Conservation (phyloP, 2,888 invertebrate species). For the Brachylomia viminalis region DNA sequence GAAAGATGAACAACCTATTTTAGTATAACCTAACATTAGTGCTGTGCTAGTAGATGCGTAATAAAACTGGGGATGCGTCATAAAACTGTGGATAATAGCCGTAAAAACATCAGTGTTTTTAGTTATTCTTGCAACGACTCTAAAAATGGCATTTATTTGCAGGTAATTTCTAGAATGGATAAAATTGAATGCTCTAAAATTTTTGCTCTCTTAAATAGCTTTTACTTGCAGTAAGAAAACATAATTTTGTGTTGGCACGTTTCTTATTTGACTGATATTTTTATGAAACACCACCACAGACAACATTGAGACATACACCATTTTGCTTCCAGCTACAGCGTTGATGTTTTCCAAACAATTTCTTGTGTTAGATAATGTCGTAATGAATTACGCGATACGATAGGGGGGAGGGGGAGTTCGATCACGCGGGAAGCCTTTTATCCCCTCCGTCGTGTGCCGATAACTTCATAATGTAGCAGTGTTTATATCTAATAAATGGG, state of each 20-base stretch:
- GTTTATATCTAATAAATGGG: constrained; percentile 61
- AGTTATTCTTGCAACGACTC: not conserved
- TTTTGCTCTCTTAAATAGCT: no score
- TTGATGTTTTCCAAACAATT: constrained; percentile 77
- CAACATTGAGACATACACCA: constrained; percentile 23
- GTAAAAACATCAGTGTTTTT: not conserved
- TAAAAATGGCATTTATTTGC: not conserved
- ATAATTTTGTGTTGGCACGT: not conserved
- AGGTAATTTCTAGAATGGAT: no score
- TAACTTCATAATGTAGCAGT: constrained; percentile 62
- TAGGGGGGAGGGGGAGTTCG: constrained; percentile 61
- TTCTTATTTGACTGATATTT: not conserved
- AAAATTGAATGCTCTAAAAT: no score
- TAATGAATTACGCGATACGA: constrained; percentile 77
- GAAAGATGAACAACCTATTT: not conserved
- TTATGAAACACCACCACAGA: not conserved
- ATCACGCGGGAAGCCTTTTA: constrained; percentile 63
- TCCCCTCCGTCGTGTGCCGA: constrained; percentile 48
- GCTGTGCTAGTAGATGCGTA: not conserved
- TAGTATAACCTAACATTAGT: not conserved
- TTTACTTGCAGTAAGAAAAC: not conserved
- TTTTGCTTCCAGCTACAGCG: constrained; percentile 23
- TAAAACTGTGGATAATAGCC: not conserved
- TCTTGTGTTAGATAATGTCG: constrained; percentile 76
- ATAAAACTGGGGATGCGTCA: not conserved